Evolutionary conservation across 2,113 vertebrate species (phyloP).

Genomic region (Fukomys damarensis): DNA sequence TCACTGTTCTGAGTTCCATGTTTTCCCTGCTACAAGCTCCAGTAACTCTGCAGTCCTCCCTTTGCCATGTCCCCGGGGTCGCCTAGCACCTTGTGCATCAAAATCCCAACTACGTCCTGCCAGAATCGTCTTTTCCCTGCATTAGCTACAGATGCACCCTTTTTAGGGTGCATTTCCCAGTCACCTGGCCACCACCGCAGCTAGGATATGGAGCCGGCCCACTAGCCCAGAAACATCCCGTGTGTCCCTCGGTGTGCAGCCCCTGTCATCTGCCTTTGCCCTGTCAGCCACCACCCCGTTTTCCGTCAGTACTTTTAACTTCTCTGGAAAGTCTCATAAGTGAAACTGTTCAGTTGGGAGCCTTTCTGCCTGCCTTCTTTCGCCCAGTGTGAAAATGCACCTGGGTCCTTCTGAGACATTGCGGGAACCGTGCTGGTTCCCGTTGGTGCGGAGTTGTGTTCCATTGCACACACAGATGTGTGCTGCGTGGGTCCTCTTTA

Average conservation of each 20-base stretch:
- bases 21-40: neutral
- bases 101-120: neutral
- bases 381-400: neutral
- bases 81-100: neutral
- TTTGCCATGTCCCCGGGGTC: neutral
- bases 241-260: neutral
- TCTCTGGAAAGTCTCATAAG: neutral
- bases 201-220: neutral
- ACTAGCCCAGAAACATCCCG: neutral
- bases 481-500: neutral
- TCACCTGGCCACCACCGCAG: neutral
- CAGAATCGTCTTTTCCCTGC: constrained; percentile 5
- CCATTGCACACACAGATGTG: rapidly evolving
- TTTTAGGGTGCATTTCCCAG: neutral
- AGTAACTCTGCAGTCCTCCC: neutral
- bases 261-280: neutral
- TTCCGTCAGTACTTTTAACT: neutral
- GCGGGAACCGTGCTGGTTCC: neutral
- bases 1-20: neutral
- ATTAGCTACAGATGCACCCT: neutral
- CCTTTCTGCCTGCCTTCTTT: neutral
- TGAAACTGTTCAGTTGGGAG: neutral
- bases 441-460: neutral
- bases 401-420: neutral
- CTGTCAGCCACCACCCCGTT: neutral